These are phyloP conservation scores for Myanophis thanlyinensis DNA, from an alignment of 2,113 vertebrate genomes.

Conservation along the genomic window DNA sequence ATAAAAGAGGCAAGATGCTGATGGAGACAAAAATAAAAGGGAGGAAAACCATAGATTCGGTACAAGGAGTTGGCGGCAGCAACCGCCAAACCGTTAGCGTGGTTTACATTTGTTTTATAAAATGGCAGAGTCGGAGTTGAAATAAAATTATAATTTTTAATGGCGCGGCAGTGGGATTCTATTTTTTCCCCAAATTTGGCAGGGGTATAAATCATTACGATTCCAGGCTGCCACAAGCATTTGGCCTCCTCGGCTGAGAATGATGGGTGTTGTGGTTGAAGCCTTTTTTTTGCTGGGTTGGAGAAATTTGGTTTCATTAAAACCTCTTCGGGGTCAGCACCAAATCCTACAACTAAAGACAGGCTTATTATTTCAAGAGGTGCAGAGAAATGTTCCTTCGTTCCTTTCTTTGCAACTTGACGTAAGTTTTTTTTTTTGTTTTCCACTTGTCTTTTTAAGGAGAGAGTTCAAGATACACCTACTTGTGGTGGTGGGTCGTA, in stretches of 20 bases:
- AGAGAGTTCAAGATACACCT: neutral
- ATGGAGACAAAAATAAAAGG: neutral
- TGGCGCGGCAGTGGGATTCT: neutral
- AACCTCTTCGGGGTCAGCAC: accelerated
- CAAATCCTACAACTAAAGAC: neutral
- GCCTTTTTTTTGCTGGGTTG: neutral
- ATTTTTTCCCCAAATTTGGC: neutral
- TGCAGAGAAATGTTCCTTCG: too few species aligned
- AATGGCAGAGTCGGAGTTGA: neutral
- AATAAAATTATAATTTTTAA: neutral
- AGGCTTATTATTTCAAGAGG: too few species aligned
- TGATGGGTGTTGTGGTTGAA: neutral
- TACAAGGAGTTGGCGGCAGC: neutral
- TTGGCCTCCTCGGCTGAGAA: neutral
- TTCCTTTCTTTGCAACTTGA: neutral
- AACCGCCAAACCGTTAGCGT: neutral
- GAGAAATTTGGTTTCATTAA: neutral
- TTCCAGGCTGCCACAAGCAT: neutral
- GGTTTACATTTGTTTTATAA: neutral
- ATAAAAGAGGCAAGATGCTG: neutral
- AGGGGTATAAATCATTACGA: neutral
- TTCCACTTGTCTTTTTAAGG: neutral
- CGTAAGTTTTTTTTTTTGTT: neutral
- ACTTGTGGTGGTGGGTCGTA: neutral
- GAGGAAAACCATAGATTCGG: neutral